Base-by-base conservation (phyloP, 2,113 vertebrate genomes). In the Sinocyclocheilus grahami region DNA sequence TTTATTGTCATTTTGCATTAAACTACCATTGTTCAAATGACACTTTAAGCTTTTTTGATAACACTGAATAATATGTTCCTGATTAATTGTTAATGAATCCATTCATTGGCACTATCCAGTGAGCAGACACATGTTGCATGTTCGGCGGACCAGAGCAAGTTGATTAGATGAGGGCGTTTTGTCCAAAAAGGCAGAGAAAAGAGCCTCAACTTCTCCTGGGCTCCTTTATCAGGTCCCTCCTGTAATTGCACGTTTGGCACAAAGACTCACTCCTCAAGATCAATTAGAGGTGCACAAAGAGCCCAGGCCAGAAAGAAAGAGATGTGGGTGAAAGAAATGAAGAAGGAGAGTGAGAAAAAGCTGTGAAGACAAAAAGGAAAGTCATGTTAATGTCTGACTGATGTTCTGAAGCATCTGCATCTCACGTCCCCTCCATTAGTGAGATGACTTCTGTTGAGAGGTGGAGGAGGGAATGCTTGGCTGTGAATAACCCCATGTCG, bases 271-370 rank as follows among this genome's bases (percentile, higher is more conserved):
- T 60, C 92, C 91, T 86, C 89, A 91, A 93, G 93, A 93, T 94
- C 93, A 94, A 95, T 95, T 95, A 95, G 93, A 93, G 90, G 86
- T 90, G 90, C 90, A 87, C 87, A 90, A 92, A 86, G 90, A 91
- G 90, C 87, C 78, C 85, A 30, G 76, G 67, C 87, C 90, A 87
- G 65, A 77, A 74, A 89, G 92, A 90, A 86, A 88, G 53, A 48
- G 62, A 77, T 91, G 89, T 55, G 77, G 22, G 51, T 11, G 48
- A 84, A 60, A 4, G 22, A 88, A 90, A 84, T 90, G 91, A 89
- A 86, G 65, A 79, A 69, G 71, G 71, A 89, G 87, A 88, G 58
- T 62, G 53, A 69, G 24, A 55, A 20, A 83, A 85, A 90, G 89
- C 87, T 20, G 87, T 67, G 84, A 85, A 91, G 90, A 93, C 90